phyloP scores from a whole-genome alignment of 2,797 vertebrate genomes.

The Rousettus madagascariensis region DNA sequence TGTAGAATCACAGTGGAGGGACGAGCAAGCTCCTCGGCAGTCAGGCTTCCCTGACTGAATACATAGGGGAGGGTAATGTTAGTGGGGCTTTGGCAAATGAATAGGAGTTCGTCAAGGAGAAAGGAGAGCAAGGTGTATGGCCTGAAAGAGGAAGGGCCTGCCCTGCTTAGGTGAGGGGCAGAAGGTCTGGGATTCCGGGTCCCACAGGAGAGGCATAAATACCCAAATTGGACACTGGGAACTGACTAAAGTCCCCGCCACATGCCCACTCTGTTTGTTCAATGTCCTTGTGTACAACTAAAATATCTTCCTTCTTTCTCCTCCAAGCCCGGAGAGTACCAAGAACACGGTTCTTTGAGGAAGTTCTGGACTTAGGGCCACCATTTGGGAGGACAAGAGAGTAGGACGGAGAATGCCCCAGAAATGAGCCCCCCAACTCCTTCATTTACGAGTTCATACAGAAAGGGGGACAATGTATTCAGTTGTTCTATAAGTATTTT shows the following conservation, averaged over 20 bases:
- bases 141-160: neutral
- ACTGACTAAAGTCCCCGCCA: neutral
- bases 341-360: neutral
- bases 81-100: neutral
- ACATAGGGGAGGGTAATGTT: neutral
- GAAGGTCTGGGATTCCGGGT: neutral
- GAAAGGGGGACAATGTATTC: neutral
- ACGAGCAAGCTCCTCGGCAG: neutral
- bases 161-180: neutral
- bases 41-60: too few relatives aligned
- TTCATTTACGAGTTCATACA: neutral
- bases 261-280: neutral
- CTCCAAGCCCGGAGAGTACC: neutral
- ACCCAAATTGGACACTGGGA: neutral
- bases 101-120: neutral
- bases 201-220: neutral
- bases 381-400: neutral
- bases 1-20: neutral
- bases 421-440: accelerated
- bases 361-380: neutral
- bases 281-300: neutral
- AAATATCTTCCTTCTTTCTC: neutral
- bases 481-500: neutral
- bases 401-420: neutral
- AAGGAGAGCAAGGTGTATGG: neutral